phyloP scores from a whole-genome alignment of 2,113 vertebrate species.

The Camelus bactrianus region DNA sequence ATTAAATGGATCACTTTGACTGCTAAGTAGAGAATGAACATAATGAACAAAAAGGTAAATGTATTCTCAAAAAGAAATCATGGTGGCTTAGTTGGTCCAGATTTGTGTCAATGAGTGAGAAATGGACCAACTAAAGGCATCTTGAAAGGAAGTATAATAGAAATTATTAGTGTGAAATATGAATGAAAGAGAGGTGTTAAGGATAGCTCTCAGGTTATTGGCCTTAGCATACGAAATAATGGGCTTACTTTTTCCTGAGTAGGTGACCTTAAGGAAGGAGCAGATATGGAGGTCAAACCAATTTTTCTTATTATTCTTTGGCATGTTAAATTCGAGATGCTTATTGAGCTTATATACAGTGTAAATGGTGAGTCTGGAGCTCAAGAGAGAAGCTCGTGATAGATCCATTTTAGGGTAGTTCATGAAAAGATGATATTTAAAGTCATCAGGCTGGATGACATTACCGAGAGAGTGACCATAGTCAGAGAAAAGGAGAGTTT shows the following conservation, averaged over 20 bases:
- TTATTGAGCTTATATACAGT: not conserved
- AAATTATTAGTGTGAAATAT: not conserved
- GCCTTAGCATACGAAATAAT: not conserved
- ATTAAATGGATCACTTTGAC: not conserved
- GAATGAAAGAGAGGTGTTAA: not conserved
- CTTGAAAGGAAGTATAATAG: not conserved
- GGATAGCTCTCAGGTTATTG: not conserved
- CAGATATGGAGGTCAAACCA: not conserved
- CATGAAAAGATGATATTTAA: not conserved
- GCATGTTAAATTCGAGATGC: not conserved
- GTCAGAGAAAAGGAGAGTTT: not conserved
- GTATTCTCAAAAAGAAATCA: not conserved
- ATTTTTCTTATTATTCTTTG: not conserved
- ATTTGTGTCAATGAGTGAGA: not conserved
- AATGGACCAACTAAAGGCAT: not conserved
- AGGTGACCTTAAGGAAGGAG: not conserved
- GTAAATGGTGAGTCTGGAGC: not conserved
- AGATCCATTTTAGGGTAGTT: not conserved
- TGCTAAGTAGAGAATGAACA: not conserved
- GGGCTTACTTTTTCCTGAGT: not conserved
- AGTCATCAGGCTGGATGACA: not conserved
- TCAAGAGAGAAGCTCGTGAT: not conserved
- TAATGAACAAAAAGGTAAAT: not conserved
- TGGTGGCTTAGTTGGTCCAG: not conserved
- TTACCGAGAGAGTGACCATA: not conserved